Percentiles rank a stretch among this genome's conserved stretches.
phyloP scores from a whole-genome alignment of 2,797 vertebrate species.

The Momotus momota region DNA sequence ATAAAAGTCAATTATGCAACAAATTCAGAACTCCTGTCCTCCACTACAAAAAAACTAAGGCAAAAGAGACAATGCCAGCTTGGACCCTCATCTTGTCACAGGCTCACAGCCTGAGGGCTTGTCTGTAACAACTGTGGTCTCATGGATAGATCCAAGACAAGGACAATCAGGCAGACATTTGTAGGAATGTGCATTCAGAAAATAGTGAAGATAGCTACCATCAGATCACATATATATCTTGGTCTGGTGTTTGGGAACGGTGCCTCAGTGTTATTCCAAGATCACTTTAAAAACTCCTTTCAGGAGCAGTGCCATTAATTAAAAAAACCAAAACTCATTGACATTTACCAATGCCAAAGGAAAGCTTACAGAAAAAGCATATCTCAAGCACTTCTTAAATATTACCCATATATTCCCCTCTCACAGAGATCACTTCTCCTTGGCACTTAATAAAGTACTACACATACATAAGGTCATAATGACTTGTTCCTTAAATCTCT shows the following conservation, averaged over 20 bases:
- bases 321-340: neutral
- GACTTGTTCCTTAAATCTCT: neutral
- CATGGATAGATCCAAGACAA: neutral
- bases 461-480: neutral
- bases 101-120: neutral
- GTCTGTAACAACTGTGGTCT: neutral
- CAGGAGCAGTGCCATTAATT: neutral
- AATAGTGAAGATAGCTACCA: neutral
- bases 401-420: neutral
- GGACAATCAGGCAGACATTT: neutral
- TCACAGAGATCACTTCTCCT: neutral
- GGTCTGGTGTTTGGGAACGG: neutral
- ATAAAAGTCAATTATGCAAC: slow-evolving; percentile 45
- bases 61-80: neutral
- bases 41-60: neutral
- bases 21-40: neutral
- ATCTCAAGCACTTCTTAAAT: neutral
- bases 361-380: neutral
- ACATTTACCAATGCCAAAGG: neutral
- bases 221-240: neutral
- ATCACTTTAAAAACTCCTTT: neutral
- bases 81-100: neutral
- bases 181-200: neutral
- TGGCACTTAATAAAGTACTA: neutral
- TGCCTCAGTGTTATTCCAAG: neutral